These are phyloP conservation scores for Syngnathoides biaculeatus DNA, from an alignment of 2,113 vertebrate species.

Conservation along the genomic window DNA sequence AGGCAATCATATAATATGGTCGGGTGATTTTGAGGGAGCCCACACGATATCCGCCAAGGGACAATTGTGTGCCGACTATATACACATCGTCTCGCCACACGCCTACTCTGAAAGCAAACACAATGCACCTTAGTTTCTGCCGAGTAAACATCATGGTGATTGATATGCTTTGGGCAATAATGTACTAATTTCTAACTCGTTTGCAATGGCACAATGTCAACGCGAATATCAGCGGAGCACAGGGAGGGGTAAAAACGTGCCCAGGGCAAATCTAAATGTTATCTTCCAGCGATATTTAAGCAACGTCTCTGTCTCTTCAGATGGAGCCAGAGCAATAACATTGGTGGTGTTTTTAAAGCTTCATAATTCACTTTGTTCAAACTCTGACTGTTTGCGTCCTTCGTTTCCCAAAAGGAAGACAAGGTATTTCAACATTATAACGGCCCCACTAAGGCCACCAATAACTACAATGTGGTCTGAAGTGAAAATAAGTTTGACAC, in stretches of 20 bases:
- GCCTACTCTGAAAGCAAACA: too few relatives aligned
- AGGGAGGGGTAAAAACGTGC: background rate
- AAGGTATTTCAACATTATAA: too few relatives aligned
- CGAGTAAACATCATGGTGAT: background rate
- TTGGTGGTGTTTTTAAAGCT: background rate
- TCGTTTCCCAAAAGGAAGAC: background rate
- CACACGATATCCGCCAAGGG: too few relatives aligned
- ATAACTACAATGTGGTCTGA: too few relatives aligned
- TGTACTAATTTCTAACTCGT: background rate
- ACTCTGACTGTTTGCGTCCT: background rate
- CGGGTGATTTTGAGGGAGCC: too few relatives aligned
- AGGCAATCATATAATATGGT: too few relatives aligned
- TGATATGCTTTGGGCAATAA: background rate
- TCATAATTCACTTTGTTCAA: background rate
- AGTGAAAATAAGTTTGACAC: background rate
- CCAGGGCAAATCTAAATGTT: background rate
- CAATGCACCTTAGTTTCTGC: background rate
- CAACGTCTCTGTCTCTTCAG: too few relatives aligned
- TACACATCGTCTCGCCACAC: too few relatives aligned
- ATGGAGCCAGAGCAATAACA: background rate
- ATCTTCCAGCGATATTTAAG: background rate
- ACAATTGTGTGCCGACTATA: too few relatives aligned
- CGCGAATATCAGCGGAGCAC: background rate
- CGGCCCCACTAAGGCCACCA: too few relatives aligned
- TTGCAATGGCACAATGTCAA: background rate